Evolutionary conservation across 2,113 vertebrate genomes (phyloP).

Genomic region (Glareola pratincola): DNA sequence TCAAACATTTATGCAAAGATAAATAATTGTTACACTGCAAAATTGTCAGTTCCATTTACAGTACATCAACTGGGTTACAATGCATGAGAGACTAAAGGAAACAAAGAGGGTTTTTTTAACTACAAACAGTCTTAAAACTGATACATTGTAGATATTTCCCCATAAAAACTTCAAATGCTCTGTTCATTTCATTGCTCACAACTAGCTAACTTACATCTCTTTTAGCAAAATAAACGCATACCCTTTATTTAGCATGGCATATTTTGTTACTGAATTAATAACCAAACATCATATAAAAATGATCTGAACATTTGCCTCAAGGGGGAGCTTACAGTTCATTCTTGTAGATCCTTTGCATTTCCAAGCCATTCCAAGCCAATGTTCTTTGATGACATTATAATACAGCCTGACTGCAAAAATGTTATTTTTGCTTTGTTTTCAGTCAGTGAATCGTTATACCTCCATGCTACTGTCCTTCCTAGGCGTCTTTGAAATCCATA

Average conservation of each 20-base stretch:
- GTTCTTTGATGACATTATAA: constrained; percentile 66
- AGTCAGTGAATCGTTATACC: constrained; percentile 76
- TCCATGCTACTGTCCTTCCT: constrained; percentile 87
- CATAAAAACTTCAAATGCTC: constrained; percentile 52
- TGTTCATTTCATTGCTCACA: constrained; percentile 48
- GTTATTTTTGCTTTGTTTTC: constrained; percentile 33
- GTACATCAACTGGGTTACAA: constrained; percentile 68
- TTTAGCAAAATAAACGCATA: constrained; percentile 76
- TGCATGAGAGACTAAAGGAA: constrained; percentile 57
- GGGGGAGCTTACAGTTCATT: constrained; percentile 80
- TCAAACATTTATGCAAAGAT: constrained; percentile 79
- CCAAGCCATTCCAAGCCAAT: constrained; percentile 83
- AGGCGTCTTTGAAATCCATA: constrained; percentile 91
- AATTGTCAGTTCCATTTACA: constrained; percentile 68
- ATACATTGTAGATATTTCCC: constrained; percentile 38
- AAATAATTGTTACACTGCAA: constrained; percentile 75
- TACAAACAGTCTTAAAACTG: constrained; percentile 61
- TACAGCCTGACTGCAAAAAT: constrained; percentile 58
- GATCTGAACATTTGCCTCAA: constrained; percentile 76
- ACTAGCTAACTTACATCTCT: constrained; percentile 52
- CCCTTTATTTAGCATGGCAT: constrained; percentile 71
- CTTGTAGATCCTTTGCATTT: constrained; percentile 73
- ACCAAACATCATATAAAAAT: constrained; percentile 75
- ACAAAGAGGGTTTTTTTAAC: constrained; percentile 41
- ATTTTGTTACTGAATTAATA: constrained; percentile 71